These are phyloP conservation scores for Heterochromis multidens DNA, from an alignment of 2,113 vertebrate genomes.

Conservation along the genomic window DNA sequence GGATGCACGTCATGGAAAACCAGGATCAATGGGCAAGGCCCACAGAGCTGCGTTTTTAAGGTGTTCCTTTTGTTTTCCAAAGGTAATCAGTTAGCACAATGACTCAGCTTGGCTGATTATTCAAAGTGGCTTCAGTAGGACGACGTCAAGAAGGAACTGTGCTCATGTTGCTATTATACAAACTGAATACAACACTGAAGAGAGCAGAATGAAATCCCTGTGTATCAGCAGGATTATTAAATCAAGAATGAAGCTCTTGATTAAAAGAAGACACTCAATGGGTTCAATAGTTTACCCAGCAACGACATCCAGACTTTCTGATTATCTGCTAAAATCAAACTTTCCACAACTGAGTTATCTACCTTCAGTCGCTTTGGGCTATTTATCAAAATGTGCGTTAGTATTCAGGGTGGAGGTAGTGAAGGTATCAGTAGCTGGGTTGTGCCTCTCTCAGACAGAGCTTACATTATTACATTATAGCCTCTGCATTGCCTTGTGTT, in stretches of 20 bases:
- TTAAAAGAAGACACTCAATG: neutral
- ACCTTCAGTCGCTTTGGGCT: neutral
- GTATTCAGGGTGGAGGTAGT: conserved; percentile 40
- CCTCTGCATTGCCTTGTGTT: conserved; percentile 40
- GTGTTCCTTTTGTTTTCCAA: conserved; percentile 70
- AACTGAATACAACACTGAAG: neutral
- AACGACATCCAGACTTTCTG: neutral
- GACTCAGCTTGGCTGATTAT: conserved; percentile 63
- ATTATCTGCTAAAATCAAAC: neutral
- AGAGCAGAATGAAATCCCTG: neutral
- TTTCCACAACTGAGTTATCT: neutral
- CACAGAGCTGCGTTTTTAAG: conserved; percentile 48
- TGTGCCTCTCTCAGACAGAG: conserved; percentile 47
- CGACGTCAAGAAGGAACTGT: conserved; percentile 13
- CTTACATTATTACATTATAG: conserved; percentile 39
- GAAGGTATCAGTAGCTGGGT: conserved; percentile 41
- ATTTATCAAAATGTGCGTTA: conserved; percentile 16
- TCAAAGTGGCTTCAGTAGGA: conserved; percentile 25
- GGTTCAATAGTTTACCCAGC: neutral
- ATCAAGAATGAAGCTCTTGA: neutral
- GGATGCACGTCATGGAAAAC: conserved; percentile 74
- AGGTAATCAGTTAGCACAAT: conserved; percentile 67
- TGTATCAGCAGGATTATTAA: neutral
- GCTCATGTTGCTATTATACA: neutral
- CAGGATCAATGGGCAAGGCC: conserved; percentile 68